These are phyloP conservation scores for Scaptomyza reducta DNA, from an alignment of 2,888 invertebrate genomes.

Conservation along the genomic window DNA sequence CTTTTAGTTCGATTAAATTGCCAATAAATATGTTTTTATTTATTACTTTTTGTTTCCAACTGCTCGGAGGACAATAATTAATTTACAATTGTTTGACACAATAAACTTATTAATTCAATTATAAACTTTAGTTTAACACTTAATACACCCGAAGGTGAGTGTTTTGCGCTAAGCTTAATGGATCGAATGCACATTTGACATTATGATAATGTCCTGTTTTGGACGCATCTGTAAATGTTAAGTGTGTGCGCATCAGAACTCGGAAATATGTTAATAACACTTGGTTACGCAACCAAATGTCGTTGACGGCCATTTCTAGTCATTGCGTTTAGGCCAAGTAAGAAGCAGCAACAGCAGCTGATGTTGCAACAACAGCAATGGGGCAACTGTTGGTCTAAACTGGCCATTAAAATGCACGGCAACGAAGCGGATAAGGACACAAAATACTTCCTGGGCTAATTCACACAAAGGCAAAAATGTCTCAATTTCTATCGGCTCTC, in stretches of 20 bases:
- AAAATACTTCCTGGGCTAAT: conserved; percentile 68
- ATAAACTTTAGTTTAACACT: not conserved
- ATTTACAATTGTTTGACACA: too few relatives aligned
- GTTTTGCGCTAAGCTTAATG: not conserved
- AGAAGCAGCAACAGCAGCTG: conserved; percentile 24
- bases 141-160: too few relatives aligned
- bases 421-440: conserved; percentile 43
- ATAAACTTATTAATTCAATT: too few relatives aligned
- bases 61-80: too few relatives aligned
- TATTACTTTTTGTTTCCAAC: not conserved
- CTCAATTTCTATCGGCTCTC: conserved; percentile 61
- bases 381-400: conserved; percentile 52
- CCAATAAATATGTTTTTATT: not conserved
- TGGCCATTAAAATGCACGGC: conserved; percentile 72
- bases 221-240: conserved; percentile 10
- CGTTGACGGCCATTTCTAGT: conserved; percentile 53
- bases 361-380: conserved; percentile 18
- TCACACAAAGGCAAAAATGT: conserved; percentile 66
- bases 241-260: conserved; percentile 29
- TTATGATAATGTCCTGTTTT: conserved; percentile 1
- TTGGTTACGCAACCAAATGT: conserved; percentile 39
- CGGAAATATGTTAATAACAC: conserved; percentile 46
- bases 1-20: not conserved
- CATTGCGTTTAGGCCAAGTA: conserved; percentile 42
- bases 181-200: not conserved